These are phyloP conservation scores for Oithona nana DNA, from an alignment of 2,888 invertebrate species.

Conservation along the genomic window DNA sequence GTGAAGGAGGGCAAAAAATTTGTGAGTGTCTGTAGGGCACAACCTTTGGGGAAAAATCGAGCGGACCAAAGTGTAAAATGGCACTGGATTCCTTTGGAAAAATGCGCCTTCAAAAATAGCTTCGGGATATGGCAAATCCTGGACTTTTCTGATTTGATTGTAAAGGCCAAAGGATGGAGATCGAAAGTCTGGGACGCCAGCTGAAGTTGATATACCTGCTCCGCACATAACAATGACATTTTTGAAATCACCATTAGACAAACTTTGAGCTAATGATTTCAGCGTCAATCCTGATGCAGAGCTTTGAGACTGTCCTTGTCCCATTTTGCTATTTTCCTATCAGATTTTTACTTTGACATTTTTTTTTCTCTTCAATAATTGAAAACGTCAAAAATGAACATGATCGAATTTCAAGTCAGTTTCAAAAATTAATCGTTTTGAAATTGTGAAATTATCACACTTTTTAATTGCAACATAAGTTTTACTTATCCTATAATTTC, in stretches of 20 bases:
- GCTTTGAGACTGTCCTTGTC: no score
- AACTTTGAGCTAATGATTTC: slow-evolving; percentile 57
- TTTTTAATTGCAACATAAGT: no score
- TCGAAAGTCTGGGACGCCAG: slow-evolving; percentile 29
- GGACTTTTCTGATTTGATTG: slow-evolving; percentile 66
- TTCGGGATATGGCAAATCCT: slow-evolving; percentile 64
- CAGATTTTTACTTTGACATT: no score
- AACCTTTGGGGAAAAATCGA: slow-evolving; percentile 68
- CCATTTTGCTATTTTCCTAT: no score
- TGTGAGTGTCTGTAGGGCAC: slow-evolving; percentile 72
- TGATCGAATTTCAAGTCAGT: no score
- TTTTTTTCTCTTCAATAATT: no score
- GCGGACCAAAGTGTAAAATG: slow-evolving; percentile 74
- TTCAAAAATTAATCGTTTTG: no score
- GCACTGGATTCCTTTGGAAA: slow-evolving; percentile 67
- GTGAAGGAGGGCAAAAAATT: slow-evolving; percentile 62
- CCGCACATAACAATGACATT: slow-evolving; percentile 82
- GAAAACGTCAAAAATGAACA: no score
- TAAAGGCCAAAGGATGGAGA: slow-evolving; percentile 80
- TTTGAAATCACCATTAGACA: slow-evolving; percentile 50
- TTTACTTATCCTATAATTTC: no score
- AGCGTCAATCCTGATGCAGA: no score
- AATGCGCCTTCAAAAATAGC: slow-evolving; percentile 78
- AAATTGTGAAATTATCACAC: no score
- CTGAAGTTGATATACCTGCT: slow-evolving; percentile 75